Percentiles rank a stretch among this genome's conserved stretches.
Conservation (phyloP, 2,797 vertebrate genomes). For the Paramormyrops hopkinsi region DNA sequence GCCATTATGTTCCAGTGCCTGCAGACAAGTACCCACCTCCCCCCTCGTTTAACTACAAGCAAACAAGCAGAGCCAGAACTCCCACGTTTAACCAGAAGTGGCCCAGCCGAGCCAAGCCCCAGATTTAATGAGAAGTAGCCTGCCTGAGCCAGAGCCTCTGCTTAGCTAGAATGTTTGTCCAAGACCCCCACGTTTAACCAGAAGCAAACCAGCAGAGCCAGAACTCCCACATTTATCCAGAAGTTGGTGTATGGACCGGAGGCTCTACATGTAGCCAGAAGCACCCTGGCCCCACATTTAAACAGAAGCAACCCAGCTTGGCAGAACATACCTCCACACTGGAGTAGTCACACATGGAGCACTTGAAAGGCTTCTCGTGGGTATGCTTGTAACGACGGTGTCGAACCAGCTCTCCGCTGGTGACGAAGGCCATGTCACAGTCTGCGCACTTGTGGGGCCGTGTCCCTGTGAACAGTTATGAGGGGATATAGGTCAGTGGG, state of each 20-base stretch:
- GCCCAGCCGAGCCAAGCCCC: not conserved
- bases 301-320: not conserved
- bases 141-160: not conserved
- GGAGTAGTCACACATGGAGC: conserved; percentile 97
- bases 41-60: not conserved
- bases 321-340: conserved; percentile 80
- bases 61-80: not conserved
- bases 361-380: conserved; percentile 98
- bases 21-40: not conserved
- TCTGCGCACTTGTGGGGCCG: conserved; percentile 96
- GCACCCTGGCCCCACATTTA: not conserved
- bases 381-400: conserved; percentile 98
- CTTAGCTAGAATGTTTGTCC: not conserved
- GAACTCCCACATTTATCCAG: not conserved
- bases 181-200: not conserved
- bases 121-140: not conserved
- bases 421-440: conserved; percentile 98
- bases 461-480: conserved; percentile 67
- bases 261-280: not conserved
- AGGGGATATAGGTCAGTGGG: not conserved
- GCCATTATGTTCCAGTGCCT: conserved; percentile 1
- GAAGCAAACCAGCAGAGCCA: not conserved
- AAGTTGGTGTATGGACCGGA: not conserved
- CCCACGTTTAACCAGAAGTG: not conserved
- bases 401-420: conserved; percentile 92